Conservation (phyloP, 2,113 vertebrate genomes). For the Vombatus ursinus region DNA sequence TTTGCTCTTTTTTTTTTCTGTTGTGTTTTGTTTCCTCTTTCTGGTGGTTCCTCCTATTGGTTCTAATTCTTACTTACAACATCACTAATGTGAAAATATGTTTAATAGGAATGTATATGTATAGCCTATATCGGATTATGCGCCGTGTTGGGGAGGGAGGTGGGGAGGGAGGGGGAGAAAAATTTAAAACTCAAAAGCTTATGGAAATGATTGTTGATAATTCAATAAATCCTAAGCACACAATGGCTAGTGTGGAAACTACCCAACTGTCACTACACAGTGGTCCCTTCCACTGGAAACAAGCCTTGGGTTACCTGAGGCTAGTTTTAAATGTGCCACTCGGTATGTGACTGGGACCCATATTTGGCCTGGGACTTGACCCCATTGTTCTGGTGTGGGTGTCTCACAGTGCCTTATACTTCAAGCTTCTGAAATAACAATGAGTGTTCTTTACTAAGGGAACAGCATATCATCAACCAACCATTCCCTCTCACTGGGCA, state of each 20-base stretch:
- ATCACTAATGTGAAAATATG: too few species aligned
- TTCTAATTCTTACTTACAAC: too few species aligned
- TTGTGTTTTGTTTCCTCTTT: too few species aligned
- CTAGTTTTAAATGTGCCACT: not conserved
- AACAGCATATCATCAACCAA: not conserved
- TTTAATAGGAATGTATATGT: too few species aligned
- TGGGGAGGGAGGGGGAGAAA: too few species aligned
- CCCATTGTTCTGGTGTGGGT: not conserved
- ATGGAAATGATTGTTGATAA: too few species aligned
- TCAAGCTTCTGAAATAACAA: not conserved
- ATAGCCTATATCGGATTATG: too few species aligned
- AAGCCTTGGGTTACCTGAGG: not conserved
- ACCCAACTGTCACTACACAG: not conserved
- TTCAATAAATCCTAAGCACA: not conserved
- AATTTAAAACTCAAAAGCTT: too few species aligned
- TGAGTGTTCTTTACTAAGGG: not conserved
- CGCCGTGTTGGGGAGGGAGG: too few species aligned
- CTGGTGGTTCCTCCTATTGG: too few species aligned
- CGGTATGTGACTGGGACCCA: not conserved
- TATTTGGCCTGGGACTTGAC: not conserved
- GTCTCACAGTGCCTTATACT: not conserved
- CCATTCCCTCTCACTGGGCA: not conserved
- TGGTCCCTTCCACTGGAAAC: too few species aligned
- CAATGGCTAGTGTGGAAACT: not conserved
- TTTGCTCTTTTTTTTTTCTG: too few species aligned